These are phyloP conservation scores for Pseudotriccus pelzelni DNA, from an alignment of 2,797 vertebrate species.

Conservation along the genomic window DNA sequence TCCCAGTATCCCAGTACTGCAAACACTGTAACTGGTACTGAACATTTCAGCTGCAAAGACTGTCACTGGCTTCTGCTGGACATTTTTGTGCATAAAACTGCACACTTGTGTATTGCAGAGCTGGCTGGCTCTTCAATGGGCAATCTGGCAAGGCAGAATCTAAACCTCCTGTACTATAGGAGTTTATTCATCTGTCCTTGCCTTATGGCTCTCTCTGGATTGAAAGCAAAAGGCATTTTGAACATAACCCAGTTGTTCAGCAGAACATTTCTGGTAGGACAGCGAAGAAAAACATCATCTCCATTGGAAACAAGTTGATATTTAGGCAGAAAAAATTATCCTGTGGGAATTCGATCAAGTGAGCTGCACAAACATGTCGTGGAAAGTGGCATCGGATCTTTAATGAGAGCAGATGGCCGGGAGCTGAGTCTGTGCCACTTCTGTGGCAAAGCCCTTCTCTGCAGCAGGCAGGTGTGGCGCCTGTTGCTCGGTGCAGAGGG, in stretches of 20 bases:
- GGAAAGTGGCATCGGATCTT: neutral
- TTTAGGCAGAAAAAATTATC: neutral
- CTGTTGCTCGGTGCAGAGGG: neutral
- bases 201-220: neutral
- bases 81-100: neutral
- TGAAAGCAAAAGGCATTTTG: neutral
- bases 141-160: neutral
- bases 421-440: neutral
- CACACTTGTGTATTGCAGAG: neutral
- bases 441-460: neutral
- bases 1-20: neutral
- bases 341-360: neutral
- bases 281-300: neutral
- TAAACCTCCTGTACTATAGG: neutral
- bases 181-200: neutral
- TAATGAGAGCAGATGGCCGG: neutral
- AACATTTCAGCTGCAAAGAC: neutral
- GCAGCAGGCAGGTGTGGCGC: neutral
- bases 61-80: neutral
- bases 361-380: neutral
- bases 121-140: neutral
- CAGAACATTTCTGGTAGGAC: neutral
- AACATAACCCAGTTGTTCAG: neutral
- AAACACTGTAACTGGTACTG: neutral
- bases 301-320: neutral